Conservation (phyloP, 2,888 invertebrate species). For the Liopterus haemorrhoidalis region DNA sequence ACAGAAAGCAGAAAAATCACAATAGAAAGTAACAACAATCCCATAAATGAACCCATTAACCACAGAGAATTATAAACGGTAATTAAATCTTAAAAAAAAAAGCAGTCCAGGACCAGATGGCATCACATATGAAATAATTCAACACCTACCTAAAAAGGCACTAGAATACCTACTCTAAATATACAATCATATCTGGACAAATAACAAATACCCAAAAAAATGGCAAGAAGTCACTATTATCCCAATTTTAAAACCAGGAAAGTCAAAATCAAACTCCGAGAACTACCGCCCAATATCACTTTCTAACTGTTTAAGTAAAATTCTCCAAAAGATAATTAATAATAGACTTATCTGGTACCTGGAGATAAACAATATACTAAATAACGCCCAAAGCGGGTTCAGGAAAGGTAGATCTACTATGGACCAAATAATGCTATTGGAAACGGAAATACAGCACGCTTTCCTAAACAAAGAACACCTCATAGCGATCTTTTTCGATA, state of each 20-base stretch:
- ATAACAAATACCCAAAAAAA: slow-evolving; percentile 1
- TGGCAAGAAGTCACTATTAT: slow-evolving; percentile 4
- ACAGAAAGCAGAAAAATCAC: too few species aligned
- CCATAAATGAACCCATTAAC: too few species aligned
- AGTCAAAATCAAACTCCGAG: background rate
- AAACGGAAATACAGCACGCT: background rate
- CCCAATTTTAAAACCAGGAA: slow-evolving; percentile 3
- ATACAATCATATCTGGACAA: slow-evolving; percentile 6
- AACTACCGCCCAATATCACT: background rate
- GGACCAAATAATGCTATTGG: background rate
- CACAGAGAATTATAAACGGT: too few species aligned
- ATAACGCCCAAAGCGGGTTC: too few species aligned
- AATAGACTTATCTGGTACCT: background rate
- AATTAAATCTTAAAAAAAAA: too few species aligned
- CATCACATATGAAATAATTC: background rate
- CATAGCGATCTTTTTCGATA: slow-evolving; percentile 1
- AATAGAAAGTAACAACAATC: too few species aligned
- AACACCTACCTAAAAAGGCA: slow-evolving; percentile 2
- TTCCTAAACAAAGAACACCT: background rate
- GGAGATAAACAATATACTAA: slow-evolving; percentile 2
- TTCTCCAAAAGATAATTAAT: background rate
- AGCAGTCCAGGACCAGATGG: slow-evolving; percentile 3
- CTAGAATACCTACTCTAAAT: background rate
- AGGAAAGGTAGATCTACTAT: slow-evolving; percentile 4
- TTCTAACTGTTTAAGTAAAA: background rate